Conservation (phyloP, 2,888 invertebrate genomes). For the Pseudococcus longispinus region DNA sequence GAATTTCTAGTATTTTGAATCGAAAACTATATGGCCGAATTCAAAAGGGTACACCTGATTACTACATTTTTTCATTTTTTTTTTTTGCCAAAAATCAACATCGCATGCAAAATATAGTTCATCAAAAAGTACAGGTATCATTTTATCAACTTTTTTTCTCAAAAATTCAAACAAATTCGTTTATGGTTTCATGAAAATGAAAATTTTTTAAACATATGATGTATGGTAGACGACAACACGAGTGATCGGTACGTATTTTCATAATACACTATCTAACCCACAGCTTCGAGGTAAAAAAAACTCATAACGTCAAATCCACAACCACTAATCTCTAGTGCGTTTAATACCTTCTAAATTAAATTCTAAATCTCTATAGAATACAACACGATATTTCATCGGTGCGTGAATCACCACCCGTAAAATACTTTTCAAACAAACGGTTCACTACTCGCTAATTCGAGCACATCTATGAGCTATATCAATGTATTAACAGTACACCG, state of each 20-base stretch:
- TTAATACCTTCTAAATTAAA: slow-evolving; percentile 12
- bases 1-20: not conserved
- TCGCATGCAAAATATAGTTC: not conserved
- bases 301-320: slow-evolving; percentile 26
- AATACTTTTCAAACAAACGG: slow-evolving; percentile 25
- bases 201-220: not conserved
- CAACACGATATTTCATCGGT: not conserved
- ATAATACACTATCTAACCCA: not conserved
- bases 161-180: slow-evolving; percentile 29
- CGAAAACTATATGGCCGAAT: slow-evolving; percentile 14
- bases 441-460: slow-evolving; percentile 6
- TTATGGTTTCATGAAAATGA: slow-evolving; percentile 34
- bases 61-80: not conserved
- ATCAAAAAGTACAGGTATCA: too few relatives aligned
- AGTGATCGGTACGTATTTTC: not conserved
- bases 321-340: slow-evolving; percentile 24
- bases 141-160: too few relatives aligned
- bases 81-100: not conserved
- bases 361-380: slow-evolving; percentile 7
- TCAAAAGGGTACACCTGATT: not conserved
- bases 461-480: not conserved
- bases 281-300: not conserved
- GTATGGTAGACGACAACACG: slow-evolving; percentile 4
- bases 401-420: slow-evolving; percentile 7
- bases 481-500: not conserved